Base-by-base conservation (phyloP, 2,888 invertebrate genomes). In the Azorinus chamasolen region DNA sequence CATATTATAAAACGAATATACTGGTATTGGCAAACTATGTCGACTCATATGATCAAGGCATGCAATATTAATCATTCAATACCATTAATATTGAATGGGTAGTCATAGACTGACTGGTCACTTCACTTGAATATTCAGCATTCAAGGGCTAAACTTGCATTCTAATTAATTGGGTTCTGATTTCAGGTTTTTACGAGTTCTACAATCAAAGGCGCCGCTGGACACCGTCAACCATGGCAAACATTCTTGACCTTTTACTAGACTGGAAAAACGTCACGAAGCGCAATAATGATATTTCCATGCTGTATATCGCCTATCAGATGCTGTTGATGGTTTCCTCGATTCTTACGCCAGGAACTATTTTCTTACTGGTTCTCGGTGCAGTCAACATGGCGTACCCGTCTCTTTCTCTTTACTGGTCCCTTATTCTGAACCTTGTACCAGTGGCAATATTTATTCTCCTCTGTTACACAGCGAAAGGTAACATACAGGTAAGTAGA, bases 161-260 rank as follows among this genome's bases (percentile, higher is more conserved):
- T 45, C 3, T 14, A 22, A 32, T 32, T 6, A 32, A 32, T 10
- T 32, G 32, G 4, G 32, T 32, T 32, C 10, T 10, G 10, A 6
- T 59, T 59, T 16, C 37, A 80, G 79, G 87, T 12, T 92, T 92
- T 78, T 86, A 90, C 70, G 91, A 91, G 84, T 99, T 99, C 93
- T 99, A 97, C 94, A 99, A 99, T 92, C 99, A 99, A 93, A 96
- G 99, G 78, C 96, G 99, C 91, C 95, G 99, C 85, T 99, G 99
- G 99, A 98, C 98, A 75, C 99, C 99, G 4, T 99, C 99, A 0
- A 99, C 99, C 48, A 97, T 99, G 93, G 99, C 99, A 76, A 99
- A 99, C 93, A 99, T 99, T 92, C 96, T 99, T 96, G 99, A 99
- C 93, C 94, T 99, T 89, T 80, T 92, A 8, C 61, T 86, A 71